Conservation (phyloP, 1,140 invertebrate genomes). For the Anoplolepis gracilipes region DNA sequence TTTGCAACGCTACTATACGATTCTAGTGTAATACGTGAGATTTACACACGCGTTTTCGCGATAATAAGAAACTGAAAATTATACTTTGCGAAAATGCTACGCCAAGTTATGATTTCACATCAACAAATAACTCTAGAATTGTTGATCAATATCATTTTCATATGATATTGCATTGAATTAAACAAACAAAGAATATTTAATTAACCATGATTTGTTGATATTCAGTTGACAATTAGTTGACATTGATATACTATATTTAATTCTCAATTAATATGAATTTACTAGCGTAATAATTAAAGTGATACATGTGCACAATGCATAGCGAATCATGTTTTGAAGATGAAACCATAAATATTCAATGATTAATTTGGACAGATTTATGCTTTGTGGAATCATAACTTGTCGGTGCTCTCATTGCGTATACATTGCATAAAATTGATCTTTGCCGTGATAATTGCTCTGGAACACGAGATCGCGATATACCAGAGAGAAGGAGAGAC, state of each 20-base stretch:
- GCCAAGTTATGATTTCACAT: neutral
- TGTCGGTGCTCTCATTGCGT: neutral
- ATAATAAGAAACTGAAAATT: neutral
- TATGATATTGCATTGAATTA: neutral
- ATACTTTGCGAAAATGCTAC: neutral
- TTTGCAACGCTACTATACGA: constrained; percentile 16
- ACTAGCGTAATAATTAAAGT: constrained; percentile 18
- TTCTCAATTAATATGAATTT: constrained; percentile 33
- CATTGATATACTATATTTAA: constrained; percentile 21
- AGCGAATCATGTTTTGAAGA: neutral
- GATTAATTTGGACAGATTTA: constrained; percentile 33
- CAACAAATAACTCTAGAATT: neutral
- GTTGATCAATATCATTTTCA: neutral
- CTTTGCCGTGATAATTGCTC: constrained; percentile 3
- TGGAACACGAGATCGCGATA: neutral
- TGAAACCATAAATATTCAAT: constrained; percentile 33
- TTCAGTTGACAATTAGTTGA: neutral
- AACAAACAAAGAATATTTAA: neutral
- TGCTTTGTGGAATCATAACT: neutral
- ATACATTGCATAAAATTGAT: neutral
- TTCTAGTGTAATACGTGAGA: constrained; percentile 20
- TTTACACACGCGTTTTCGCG: constrained; percentile 6
- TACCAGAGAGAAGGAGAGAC: neutral
- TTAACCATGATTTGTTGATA: neutral
- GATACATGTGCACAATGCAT: constrained; percentile 1